Base-by-base conservation (phyloP, 2,888 invertebrate genomes). In the Agapostemon virescens region DNA sequence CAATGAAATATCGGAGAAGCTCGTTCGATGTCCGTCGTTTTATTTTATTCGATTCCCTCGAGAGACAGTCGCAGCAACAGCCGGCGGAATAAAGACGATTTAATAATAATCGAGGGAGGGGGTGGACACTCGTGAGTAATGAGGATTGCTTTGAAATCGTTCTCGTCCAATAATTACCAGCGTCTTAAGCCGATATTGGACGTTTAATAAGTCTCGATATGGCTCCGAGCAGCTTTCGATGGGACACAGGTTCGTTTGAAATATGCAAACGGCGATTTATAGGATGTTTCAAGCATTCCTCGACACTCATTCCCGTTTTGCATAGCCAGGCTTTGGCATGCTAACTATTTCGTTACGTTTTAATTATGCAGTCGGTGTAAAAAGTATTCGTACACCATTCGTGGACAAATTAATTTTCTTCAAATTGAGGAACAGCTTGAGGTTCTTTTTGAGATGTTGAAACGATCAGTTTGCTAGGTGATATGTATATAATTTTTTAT, bases 1-100 rank as follows among this genome's bases (percentile, higher is more conserved):
- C 15, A 55, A 20, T 15, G 36, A 38, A 69, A 69, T 69, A 68
- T 52, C 66, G 26, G 40, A 66, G 23, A 40, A 23, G 26, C 11
- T 36, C 68, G 49, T 49, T 26, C 42, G 33, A 45, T 26, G 26
- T 66, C 66, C 42, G 66, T 30, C 40, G 40, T 66, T 40, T 42
- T 40, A 42, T 66, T 40, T 61, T 61, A 61, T 61, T 61, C 33
- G 30, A 61, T 61, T 61, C 33, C 33, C 61, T 20, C 61, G 61
- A 33, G 36, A 36, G 63, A 63, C 36, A n/a, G 63, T n/a, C 40
- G 40, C 26, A 42, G 66, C 36, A n/a, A 63, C 63, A 36, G 36
- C 36, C n/a, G 40, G 20, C 40, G 3, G 26, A 42, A 66, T 66
- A 66, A 66, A n/a, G 66, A 42, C 23, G 66, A 66, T 66, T 66